Percentiles rank a stretch among this genome's conserved stretches.
Evolutionary conservation across 2,888 invertebrate species (phyloP).

Genomic region (Cactoblastis cactorum): DNA sequence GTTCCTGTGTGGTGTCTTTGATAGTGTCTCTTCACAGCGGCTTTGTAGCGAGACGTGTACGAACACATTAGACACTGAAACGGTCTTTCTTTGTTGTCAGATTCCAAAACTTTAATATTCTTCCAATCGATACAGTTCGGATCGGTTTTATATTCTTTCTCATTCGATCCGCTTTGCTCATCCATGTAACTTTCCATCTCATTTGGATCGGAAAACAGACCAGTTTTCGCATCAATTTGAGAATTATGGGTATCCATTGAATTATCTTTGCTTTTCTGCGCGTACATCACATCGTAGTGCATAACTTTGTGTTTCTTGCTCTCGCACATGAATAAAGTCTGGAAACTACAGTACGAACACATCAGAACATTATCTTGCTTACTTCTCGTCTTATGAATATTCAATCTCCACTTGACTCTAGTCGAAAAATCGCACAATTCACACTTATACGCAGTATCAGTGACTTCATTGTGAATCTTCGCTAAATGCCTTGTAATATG

Average conservation of each 20-base stretch:
- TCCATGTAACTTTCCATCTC: background rate
- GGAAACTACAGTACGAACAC: slow-evolving; percentile 45
- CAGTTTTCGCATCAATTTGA: background rate
- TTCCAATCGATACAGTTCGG: slow-evolving; percentile 45
- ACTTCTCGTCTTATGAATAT: slow-evolving; percentile 47
- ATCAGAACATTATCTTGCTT: slow-evolving; percentile 33
- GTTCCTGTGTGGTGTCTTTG: slow-evolving; percentile 53
- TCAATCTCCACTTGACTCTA: slow-evolving; percentile 47
- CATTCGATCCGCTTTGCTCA: background rate
- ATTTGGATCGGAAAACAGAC: background rate
- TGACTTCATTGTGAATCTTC: slow-evolving; percentile 51
- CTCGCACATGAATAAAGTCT: slow-evolving; percentile 47
- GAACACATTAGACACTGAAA: slow-evolving; percentile 50
- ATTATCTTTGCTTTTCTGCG: background rate
- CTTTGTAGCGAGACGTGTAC: slow-evolving; percentile 53
- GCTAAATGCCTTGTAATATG: slow-evolving; percentile 54
- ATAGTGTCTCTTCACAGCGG: slow-evolving; percentile 56
- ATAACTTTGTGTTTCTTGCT: slow-evolving; percentile 44
- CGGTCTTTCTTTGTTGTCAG: slow-evolving; percentile 38
- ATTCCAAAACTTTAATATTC: slow-evolving; percentile 48
- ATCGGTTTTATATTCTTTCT: slow-evolving; percentile 35
- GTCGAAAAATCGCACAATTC: slow-evolving; percentile 53
- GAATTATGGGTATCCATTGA: background rate
- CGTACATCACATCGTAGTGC: slow-evolving; percentile 25
- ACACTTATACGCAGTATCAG: slow-evolving; percentile 45